Conservation (phyloP, 92 coral and sea anemone genomes). For the Micromussa lordhowensis region DNA sequence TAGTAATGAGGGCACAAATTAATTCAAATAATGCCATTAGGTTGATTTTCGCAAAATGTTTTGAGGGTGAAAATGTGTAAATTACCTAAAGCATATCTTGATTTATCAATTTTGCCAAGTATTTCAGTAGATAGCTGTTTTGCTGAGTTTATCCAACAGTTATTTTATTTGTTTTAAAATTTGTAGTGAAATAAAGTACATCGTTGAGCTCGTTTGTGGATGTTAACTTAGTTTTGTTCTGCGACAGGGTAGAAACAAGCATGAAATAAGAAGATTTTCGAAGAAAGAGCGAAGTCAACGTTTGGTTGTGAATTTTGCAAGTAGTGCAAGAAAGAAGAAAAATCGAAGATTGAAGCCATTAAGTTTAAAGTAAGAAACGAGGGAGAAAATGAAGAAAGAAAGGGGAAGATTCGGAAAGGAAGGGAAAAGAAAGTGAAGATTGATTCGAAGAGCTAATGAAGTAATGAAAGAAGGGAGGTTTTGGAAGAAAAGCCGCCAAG, state of each 20-base stretch:
- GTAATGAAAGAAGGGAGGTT: neutral
- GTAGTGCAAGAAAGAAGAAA: conserved; percentile 70
- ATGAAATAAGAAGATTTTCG: conserved; percentile 68
- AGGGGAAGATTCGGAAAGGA: conserved; percentile 27
- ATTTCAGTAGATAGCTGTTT: neutral
- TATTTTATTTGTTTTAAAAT: conserved; percentile 23
- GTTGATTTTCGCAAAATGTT: neutral
- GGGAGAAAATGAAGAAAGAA: neutral
- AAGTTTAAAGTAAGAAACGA: conserved; percentile 18
- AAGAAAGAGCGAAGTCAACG: conserved; percentile 68
- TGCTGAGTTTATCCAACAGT: neutral
- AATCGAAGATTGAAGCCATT: conserved; percentile 31
- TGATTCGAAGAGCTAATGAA: conserved; percentile 19
- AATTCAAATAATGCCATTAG: neutral
- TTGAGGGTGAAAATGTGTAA: neutral
- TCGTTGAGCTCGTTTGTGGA: conserved; percentile 26
- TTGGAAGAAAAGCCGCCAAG: conserved; percentile 23
- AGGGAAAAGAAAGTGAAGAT: conserved; percentile 29
- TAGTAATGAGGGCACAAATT: neutral
- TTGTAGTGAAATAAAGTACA: conserved; percentile 36
- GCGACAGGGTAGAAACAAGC: conserved; percentile 75
- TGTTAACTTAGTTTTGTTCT: conserved; percentile 67
- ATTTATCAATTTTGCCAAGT: neutral
- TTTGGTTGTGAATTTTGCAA: conserved; percentile 50
- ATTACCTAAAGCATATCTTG: neutral